These are phyloP conservation scores for Hemichromis elongatus DNA, from an alignment of 2,113 vertebrate genomes.

Conservation along the genomic window DNA sequence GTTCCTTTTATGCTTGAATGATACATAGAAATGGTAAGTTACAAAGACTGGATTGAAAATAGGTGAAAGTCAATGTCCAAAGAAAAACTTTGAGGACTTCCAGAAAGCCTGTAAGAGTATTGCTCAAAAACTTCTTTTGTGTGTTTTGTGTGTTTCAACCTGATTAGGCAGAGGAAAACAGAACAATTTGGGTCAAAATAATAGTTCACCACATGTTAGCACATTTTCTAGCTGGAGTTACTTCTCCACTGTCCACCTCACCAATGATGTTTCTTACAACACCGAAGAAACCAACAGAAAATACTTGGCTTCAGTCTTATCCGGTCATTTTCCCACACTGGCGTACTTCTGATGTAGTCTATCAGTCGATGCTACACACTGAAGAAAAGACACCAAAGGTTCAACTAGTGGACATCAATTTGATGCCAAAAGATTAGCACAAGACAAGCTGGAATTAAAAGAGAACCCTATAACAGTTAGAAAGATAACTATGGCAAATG, in stretches of 20 bases:
- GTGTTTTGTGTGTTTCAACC: too few relatives aligned
- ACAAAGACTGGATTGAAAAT: background rate
- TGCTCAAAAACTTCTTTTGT: background rate
- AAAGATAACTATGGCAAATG: background rate
- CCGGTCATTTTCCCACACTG: background rate
- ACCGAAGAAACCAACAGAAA: background rate
- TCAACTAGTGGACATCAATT: background rate
- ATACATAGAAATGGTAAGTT: background rate
- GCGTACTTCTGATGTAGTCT: background rate
- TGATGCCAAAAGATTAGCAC: background rate
- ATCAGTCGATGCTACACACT: background rate
- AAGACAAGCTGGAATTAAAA: background rate
- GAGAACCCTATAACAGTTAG: background rate
- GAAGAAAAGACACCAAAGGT: background rate
- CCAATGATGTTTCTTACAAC: background rate
- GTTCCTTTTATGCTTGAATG: background rate
- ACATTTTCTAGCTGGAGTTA: background rate
- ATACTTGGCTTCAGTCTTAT: background rate
- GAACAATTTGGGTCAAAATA: background rate
- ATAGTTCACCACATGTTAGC: background rate
- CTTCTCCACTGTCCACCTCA: background rate
- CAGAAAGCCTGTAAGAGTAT: background rate
- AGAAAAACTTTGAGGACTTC: background rate
- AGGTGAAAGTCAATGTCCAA: background rate
- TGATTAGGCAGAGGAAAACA: background rate